These are phyloP conservation scores for Edolisoma coerulescens DNA, from an alignment of 2,113 vertebrate species.

Conservation along the genomic window DNA sequence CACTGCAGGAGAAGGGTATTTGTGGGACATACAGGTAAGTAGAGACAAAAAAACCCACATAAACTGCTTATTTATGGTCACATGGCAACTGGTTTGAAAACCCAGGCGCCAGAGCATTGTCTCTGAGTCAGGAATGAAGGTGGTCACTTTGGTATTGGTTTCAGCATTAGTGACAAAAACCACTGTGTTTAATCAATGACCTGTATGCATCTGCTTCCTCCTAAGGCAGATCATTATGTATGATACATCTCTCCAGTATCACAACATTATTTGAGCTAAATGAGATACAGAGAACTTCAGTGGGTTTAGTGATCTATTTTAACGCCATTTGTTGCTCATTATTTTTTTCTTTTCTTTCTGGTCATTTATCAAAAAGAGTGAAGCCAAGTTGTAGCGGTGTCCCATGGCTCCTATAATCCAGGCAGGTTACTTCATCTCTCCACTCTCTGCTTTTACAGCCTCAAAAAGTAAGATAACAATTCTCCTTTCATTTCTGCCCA, in stretches of 20 bases:
- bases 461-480: background rate
- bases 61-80: background rate
- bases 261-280: background rate
- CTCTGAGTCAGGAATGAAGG: background rate
- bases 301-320: background rate
- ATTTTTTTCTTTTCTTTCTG: background rate
- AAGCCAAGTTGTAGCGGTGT: background rate
- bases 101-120: background rate
- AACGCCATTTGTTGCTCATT: background rate
- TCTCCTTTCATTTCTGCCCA: background rate
- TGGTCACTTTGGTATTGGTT: background rate
- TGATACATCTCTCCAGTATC: background rate
- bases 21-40: background rate
- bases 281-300: background rate
- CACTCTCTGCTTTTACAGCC: background rate
- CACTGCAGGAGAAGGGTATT: background rate
- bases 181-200: background rate
- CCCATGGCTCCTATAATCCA: background rate
- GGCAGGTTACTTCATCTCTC: background rate
- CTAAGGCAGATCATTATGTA: background rate
- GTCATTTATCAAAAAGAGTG: background rate
- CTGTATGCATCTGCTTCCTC: background rate
- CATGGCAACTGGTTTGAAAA: background rate
- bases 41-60: fast-evolving
- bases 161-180: background rate